These are phyloP conservation scores for Grammomys surdaster DNA, from an alignment of 2,113 vertebrate genomes.

Conservation along the genomic window DNA sequence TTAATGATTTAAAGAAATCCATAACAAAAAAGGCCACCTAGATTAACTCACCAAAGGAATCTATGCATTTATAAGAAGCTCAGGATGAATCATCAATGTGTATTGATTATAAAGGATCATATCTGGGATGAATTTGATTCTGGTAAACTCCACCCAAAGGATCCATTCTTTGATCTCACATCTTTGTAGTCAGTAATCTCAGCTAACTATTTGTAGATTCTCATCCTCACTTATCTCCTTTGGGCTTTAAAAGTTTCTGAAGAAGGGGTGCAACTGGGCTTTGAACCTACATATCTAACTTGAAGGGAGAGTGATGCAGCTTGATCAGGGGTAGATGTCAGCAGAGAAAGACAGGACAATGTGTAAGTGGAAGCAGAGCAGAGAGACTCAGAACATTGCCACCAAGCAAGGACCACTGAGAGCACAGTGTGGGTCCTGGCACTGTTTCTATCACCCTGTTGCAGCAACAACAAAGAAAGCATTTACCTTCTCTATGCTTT, in stretches of 20 bases:
- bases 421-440: not conserved
- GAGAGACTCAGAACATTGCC: not conserved
- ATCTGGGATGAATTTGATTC: not conserved
- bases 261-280: not conserved
- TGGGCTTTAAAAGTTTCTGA: not conserved
- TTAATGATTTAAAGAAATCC: conserved; percentile 45
- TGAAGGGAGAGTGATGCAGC: not conserved
- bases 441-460: not conserved
- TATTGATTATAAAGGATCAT: not conserved
- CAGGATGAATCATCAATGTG: not conserved
- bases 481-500: not conserved
- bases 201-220: not conserved
- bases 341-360: not conserved
- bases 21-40: not conserved
- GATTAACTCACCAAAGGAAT: not conserved
- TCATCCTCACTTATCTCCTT: not conserved
- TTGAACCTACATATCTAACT: not conserved
- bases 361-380: not conserved
- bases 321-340: not conserved
- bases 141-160: not conserved
- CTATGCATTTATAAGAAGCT: not conserved
- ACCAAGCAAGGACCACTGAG: not conserved
- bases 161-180: not conserved
- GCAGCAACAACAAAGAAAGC: no score
- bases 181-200: not conserved